Evolutionary conservation across 2,888 invertebrate genomes (phyloP), one percentile per base, ranked within the genome.

Genomic region (Spisula solida): DNA sequence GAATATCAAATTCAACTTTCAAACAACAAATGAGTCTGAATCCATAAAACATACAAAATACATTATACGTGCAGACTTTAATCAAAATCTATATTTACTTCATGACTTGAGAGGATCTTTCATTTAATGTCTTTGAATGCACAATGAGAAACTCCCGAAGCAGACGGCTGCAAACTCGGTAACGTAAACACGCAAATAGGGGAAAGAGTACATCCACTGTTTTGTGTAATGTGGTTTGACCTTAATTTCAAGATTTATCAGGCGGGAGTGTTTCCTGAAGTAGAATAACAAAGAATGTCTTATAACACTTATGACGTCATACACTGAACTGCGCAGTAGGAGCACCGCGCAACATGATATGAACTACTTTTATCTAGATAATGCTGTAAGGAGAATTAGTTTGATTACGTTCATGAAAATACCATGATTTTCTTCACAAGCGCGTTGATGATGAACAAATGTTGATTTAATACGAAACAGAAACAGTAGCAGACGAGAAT

Each of bases 261-360:
- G 75, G 75, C 75, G 75, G 75, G 75, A 31, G 29, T 31, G 75
- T 75, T 75, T 75, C 75, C 75, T 75, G 75, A 34, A 75, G 31
- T 34, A 75, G 31, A 10, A 34, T 2, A 75, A 34, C 34, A 75
- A 75, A 34, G 31, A 75, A 75, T 34, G 75, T 34, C 29, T 34
- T 18, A 31, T 34, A 75, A 75, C 75, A 0, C 75, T 75, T 31
- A 75, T 75, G 75, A 75, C 75, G 75, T 75, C 75, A 75, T 34
- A 16, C 34, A 31, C 31, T 75, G 31, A 75, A 34, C 16, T 75
- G 75, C 75, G 75, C 34, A 34, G 34, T 34, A 12, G 4, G 75
- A 34, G 31, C 75, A 18, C 1, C 5, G 75, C 75, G 75, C 34
- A 75, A 34, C 75, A 75, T 75, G 75, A 75, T 75, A 75, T 14